Conservation (phyloP, 2,113 vertebrate species). For the Hucho hucho region DNA sequence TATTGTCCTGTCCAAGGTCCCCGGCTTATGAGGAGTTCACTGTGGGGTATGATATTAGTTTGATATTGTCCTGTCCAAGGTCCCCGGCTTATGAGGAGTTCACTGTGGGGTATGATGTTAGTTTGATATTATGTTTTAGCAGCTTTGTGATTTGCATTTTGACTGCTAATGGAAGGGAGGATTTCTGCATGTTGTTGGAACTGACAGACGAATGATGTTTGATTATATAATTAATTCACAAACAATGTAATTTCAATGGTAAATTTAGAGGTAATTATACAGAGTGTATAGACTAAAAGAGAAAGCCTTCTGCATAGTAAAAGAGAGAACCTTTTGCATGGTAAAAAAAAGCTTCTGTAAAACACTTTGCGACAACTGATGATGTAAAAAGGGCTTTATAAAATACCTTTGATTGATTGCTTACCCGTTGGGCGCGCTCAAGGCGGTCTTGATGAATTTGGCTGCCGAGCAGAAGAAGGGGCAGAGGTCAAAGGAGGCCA, state of each 20-base stretch:
- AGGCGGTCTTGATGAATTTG: conserved; percentile 78
- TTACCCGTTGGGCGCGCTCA: conserved; percentile 74
- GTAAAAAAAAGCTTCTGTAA: not conserved
- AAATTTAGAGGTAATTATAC: conserved; percentile 18
- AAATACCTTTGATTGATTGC: too few species aligned
- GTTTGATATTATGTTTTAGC: conserved; percentile 61
- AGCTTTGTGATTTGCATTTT: conserved; percentile 66
- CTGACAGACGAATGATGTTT: conserved; percentile 53
- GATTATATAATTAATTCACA: conserved; percentile 20
- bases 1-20: too few species aligned
- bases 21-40: too few species aligned
- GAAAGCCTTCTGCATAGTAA: not conserved
- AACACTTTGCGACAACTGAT: too few species aligned
- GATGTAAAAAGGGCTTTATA: too few species aligned
- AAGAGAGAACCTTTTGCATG: too few species aligned
- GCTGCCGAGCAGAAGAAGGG: conserved; percentile 78
- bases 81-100: too few species aligned
- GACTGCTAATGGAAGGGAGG: conserved; percentile 48
- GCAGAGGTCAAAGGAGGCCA: conserved; percentile 77
- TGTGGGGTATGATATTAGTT: too few species aligned
- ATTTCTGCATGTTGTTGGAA: conserved; percentile 46
- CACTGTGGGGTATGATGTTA: conserved; percentile 59
- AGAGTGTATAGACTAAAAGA: not conserved
- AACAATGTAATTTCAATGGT: conserved; percentile 20
- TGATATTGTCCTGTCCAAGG: too few species aligned